Evolutionary conservation across 2,888 invertebrate species (phyloP).

Genomic region (Bunonema sp.): DNA sequence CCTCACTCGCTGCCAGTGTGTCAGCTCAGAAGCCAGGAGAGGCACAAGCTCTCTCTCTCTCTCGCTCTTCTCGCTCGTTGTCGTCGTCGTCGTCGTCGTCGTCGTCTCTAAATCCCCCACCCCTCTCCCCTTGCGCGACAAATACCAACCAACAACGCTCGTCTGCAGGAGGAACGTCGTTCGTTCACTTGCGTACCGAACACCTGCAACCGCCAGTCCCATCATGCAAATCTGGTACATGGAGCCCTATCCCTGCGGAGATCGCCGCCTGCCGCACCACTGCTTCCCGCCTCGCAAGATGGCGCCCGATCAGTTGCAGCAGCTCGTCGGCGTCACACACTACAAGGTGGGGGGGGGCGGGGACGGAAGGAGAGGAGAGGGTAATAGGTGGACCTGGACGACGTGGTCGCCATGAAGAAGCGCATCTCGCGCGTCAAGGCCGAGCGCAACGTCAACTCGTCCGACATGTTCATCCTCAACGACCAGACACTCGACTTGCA

Average conservation of each 20-base stretch:
- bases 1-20: too few relatives aligned
- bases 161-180: too few relatives aligned
- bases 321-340: slow-evolving; percentile 8
- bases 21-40: too few relatives aligned
- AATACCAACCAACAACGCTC: too few relatives aligned
- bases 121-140: too few relatives aligned
- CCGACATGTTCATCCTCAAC: slow-evolving; percentile 28
- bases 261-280: slow-evolving; percentile 14
- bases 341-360: slow-evolving; percentile 10
- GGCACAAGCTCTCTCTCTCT: too few relatives aligned
- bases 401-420: slow-evolving; percentile 32
- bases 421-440: slow-evolving; percentile 25
- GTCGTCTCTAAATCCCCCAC: too few relatives aligned
- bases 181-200: too few relatives aligned
- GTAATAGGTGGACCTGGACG: slow-evolving; percentile 29
- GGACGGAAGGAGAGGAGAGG: not conserved
- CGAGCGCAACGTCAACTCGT: slow-evolving; percentile 19
- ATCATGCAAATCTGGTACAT: slow-evolving; percentile 14
- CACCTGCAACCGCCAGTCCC: too few relatives aligned
- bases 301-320: slow-evolving; percentile 7
- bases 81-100: too few relatives aligned
- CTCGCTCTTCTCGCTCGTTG: too few relatives aligned
- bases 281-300: slow-evolving; percentile 13
- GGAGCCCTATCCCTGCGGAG: slow-evolving; percentile 14
- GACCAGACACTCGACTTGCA: slow-evolving; percentile 20